A percentile compares a stretch with the other conserved stretches of the same genome.
phyloP scores from a whole-genome alignment of 2,113 vertebrate species.

The Phrynosoma platyrhinos region DNA sequence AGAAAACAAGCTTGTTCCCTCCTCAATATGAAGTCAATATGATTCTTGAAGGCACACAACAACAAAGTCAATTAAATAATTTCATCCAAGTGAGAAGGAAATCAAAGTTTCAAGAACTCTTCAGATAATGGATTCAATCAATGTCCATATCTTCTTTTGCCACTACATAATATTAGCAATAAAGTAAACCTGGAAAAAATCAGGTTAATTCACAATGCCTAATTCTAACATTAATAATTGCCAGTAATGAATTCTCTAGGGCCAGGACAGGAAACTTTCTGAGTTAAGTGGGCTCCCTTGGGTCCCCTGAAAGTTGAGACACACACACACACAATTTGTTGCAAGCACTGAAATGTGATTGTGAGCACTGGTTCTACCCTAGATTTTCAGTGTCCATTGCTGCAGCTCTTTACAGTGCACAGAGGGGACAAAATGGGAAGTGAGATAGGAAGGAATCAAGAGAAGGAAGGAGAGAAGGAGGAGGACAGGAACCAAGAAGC shows the following conservation, averaged over 20 bases:
- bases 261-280: too few species aligned
- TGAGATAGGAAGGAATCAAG: neutral
- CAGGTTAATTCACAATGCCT: slow-evolving; percentile 15
- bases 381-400: neutral
- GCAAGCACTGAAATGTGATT: neutral
- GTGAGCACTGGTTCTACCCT: neutral
- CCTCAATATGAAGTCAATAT: too few species aligned
- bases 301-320: too few species aligned
- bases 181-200: neutral
- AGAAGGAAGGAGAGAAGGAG: neutral
- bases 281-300: too few species aligned
- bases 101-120: neutral
- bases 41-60: too few species aligned
- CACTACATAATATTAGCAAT: neutral
- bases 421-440: neutral
- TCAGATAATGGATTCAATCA: neutral
- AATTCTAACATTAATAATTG: slow-evolving; percentile 21
- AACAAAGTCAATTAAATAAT: too few species aligned
- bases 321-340: too few species aligned
- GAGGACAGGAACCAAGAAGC: neutral
- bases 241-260: neutral
- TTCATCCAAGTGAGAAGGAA: neutral
- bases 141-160: neutral
- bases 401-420: neutral
- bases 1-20: too few species aligned